Percentiles rank a stretch among this genome's conserved stretches.
These are phyloP conservation scores for Bombus affinis DNA, from an alignment of 1,140 invertebrate species.

Conservation along the genomic window DNA sequence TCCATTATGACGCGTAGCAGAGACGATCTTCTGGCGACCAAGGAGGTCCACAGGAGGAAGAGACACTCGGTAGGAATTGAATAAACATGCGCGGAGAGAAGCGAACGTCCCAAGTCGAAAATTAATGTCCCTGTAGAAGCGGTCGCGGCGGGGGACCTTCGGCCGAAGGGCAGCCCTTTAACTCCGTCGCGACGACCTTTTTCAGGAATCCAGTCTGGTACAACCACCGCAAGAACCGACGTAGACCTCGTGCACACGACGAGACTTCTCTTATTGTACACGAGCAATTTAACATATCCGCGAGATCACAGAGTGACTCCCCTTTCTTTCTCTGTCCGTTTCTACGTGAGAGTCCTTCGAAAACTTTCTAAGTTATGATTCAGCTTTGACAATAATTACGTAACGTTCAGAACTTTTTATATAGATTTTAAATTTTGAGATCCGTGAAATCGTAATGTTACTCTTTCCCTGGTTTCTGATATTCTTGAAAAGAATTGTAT, in stretches of 20 bases:
- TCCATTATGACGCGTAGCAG: constrained; percentile 63
- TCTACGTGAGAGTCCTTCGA: too few species aligned
- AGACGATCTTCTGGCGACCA: background rate
- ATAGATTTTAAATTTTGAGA: too few species aligned
- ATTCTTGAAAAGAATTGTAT: too few species aligned
- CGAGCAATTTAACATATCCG: constrained; percentile 70
- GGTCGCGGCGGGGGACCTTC: constrained; percentile 55
- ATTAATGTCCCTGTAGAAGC: constrained; percentile 70
- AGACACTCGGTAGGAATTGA: constrained; percentile 66
- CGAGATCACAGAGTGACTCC: constrained; percentile 55
- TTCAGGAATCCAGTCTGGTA: constrained; percentile 62
- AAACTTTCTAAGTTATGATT: too few species aligned
- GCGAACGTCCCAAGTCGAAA: constrained; percentile 63
- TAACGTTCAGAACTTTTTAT: too few species aligned
- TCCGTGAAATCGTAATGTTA: too few species aligned
- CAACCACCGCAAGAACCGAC: constrained; percentile 23
- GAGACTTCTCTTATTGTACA: constrained; percentile 52
- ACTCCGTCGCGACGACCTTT: constrained; percentile 65
- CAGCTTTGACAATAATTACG: too few species aligned
- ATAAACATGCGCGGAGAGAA: constrained; percentile 69
- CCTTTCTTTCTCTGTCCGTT: background rate
- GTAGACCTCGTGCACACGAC: background rate
- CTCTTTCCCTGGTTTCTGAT: too few species aligned
- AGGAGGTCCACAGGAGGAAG: constrained; percentile 39
- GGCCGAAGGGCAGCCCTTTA: constrained; percentile 59